These are phyloP conservation scores for Mallotus villosus DNA, from an alignment of 2,797 vertebrate species.

Conservation along the genomic window DNA sequence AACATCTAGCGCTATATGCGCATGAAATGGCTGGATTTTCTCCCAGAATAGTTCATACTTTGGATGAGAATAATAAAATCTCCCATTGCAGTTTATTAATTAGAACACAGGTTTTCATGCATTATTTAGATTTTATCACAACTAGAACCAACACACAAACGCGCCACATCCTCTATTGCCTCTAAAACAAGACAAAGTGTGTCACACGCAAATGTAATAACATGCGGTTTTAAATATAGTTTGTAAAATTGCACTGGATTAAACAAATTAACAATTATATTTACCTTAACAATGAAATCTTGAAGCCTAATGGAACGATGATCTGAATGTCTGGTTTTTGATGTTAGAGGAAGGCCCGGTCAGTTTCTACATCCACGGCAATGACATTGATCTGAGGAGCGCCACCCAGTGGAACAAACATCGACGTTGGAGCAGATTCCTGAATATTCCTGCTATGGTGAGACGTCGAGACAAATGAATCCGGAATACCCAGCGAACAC, in stretches of 20 bases:
- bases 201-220: not conserved
- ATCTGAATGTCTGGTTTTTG: slow-evolving; percentile 12
- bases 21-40: not conserved
- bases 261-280: slow-evolving; percentile 11
- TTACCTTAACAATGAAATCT: slow-evolving; percentile 41
- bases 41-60: not conserved
- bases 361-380: slow-evolving; percentile 80
- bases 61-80: not conserved
- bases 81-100: not conserved
- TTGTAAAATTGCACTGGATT: not conserved
- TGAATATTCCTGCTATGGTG: slow-evolving; percentile 59
- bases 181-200: slow-evolving; percentile 1
- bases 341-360: slow-evolving; percentile 26
- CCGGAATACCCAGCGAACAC: slow-evolving; percentile 68
- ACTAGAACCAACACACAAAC: not conserved
- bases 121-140: not conserved
- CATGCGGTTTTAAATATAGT: slow-evolving; percentile 7
- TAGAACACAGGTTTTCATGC: not conserved
- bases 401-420: slow-evolving; percentile 87
- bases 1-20: not conserved
- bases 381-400: slow-evolving; percentile 98
- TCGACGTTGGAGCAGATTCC: not conserved
- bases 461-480: slow-evolving; percentile 70
- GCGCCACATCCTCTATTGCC: slow-evolving; percentile 40
- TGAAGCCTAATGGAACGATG: slow-evolving; percentile 19